phyloP scores from a whole-genome alignment of 2,797 vertebrate genomes.

The Decapterus maruadsi region DNA sequence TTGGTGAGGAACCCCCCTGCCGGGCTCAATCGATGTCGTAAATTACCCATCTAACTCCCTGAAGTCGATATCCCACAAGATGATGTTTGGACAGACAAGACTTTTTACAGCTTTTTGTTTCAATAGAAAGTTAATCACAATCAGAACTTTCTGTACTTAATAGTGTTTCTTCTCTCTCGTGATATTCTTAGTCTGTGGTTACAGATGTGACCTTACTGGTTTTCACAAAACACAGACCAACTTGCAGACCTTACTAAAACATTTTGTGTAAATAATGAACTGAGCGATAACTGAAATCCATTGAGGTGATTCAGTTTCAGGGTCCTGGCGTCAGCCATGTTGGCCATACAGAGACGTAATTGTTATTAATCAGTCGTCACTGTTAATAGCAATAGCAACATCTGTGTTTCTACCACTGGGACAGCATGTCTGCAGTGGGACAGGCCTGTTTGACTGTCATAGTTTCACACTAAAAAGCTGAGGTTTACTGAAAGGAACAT shows the following conservation, averaged over 20 bases:
- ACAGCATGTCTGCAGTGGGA: not conserved
- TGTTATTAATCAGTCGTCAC: not conserved
- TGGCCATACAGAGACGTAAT: not conserved
- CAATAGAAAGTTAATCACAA: constrained; percentile 41
- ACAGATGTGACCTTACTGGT: not conserved
- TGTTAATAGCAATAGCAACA: not conserved
- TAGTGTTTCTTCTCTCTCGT: constrained; percentile 3
- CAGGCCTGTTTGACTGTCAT: not conserved
- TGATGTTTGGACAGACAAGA: constrained; percentile 58
- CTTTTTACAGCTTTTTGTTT: constrained; percentile 65
- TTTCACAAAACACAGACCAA: not conserved
- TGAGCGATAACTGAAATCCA: not conserved
- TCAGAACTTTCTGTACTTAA: not conserved
- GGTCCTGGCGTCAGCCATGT: not conserved
- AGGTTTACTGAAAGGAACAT: not conserved
- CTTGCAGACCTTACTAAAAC: not conserved
- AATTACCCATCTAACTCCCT: constrained; percentile 78
- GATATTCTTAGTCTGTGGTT: not conserved
- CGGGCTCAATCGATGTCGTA: constrained; percentile 76
- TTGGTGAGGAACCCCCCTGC: constrained; percentile 57
- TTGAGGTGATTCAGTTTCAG: not conserved
- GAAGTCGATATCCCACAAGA: constrained; percentile 69
- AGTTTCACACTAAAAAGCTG: not conserved
- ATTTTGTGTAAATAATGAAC: constrained; percentile 1
- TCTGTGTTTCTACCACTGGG: not conserved